A percentile compares a stretch with the other conserved stretches of the same genome.
Evolutionary conservation across 2,888 invertebrate genomes (phyloP).

Genomic region (Standfussiana lucernea): DNA sequence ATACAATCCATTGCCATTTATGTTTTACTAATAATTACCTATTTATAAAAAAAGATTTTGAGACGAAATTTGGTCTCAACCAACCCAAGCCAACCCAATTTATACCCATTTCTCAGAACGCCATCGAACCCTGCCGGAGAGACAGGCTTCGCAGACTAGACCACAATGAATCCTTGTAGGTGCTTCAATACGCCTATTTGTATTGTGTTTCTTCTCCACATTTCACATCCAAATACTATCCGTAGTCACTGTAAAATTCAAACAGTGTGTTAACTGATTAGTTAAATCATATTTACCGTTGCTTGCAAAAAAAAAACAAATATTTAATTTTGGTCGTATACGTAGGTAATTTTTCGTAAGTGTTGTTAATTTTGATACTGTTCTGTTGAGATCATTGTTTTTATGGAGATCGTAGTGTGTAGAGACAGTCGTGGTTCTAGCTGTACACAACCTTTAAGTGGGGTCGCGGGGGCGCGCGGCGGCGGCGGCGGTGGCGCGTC

Average conservation of each 20-base stretch:
- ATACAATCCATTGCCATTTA: background rate
- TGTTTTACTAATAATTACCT: no score
- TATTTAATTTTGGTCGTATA: background rate
- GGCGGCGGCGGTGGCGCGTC: no score
- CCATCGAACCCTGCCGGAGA: background rate
- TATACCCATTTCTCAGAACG: background rate
- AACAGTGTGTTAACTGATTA: constrained; percentile 8
- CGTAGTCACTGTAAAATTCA: background rate
- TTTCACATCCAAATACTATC: constrained; percentile 23
- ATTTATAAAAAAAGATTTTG: background rate
- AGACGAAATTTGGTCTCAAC: background rate
- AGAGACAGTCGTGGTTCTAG: background rate
- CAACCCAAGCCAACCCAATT: background rate
- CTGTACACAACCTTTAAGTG: background rate
- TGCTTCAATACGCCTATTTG: constrained; percentile 20
- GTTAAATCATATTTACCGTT: background rate
- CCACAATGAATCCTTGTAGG: constrained; percentile 32
- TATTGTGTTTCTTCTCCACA: constrained; percentile 27
- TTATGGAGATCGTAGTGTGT: background rate
- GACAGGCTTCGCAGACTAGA: constrained; percentile 1
- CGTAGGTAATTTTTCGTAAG: background rate
- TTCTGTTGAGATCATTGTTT: background rate
- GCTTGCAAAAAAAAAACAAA: background rate
- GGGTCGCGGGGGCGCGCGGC: no score
- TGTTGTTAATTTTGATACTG: background rate